Conservation (phyloP, 2,797 vertebrate genomes). For the Sorex maritimensis region DNA sequence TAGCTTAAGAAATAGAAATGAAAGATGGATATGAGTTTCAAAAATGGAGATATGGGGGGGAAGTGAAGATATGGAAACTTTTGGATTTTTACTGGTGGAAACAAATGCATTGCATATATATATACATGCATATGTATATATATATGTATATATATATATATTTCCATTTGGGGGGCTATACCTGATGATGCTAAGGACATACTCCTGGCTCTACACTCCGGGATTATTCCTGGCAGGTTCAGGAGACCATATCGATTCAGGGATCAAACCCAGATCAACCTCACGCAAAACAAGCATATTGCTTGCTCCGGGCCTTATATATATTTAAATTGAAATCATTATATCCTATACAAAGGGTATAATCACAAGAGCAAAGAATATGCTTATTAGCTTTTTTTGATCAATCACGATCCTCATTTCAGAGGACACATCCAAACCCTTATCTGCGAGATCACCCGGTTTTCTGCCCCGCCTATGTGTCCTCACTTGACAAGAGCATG, state of each 20-base stretch:
- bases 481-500: background rate
- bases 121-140: too few relatives aligned
- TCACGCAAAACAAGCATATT: too few relatives aligned
- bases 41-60: background rate
- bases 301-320: too few relatives aligned
- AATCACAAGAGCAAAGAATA: background rate
- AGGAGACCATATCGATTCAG: too few relatives aligned
- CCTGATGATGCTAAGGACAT: too few relatives aligned
- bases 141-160: too few relatives aligned
- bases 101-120: background rate
- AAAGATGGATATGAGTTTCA: slow-evolving; percentile 2
- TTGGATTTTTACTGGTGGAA: background rate
- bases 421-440: slow-evolving; percentile 4
- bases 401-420: slow-evolving; percentile 25
- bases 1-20: background rate
- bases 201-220: too few relatives aligned
- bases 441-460: background rate
- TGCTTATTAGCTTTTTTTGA: slow-evolving; percentile 6
- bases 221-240: too few relatives aligned
- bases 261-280: too few relatives aligned
- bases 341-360: slow-evolving; percentile 39
- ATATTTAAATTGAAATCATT: background rate
- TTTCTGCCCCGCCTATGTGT: background rate
- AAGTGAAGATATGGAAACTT: background rate
- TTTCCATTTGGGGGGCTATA: too few relatives aligned